Evolutionary conservation across 92 coral and sea anemone genomes (phyloP), one percentile per base, ranked within the genome.

Genomic region (Palythoa heliodiscus): DNA sequence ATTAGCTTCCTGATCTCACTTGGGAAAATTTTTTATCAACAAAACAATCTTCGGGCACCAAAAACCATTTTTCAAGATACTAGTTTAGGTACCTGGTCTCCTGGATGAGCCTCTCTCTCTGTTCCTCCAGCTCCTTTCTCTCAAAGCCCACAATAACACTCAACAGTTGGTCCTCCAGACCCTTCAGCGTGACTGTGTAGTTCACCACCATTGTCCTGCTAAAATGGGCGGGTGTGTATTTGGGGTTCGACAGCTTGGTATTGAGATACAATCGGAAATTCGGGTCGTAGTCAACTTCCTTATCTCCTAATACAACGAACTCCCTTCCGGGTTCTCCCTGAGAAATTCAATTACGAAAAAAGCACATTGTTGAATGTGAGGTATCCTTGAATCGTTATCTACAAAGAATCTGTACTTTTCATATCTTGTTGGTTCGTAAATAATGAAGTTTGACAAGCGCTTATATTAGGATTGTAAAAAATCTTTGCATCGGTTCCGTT

Each of bases 151-250:
- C 99, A 70, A 97, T 97, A 6, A 97, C 99, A 90, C 99, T 97
- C 61, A 97, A 87, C 68, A 97, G 83, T 88, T 97, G 99, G 54
- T 97, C 99, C 87, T 97, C 99, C 48, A 97, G 83, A 19, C 99
- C 99, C 87, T 97, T 97, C 89, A 97, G 87, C 0, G 99, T 97
- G 43, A 97, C 99, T 15, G 99, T 97, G 73, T 97, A 97, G 91
- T 97, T 97, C 80, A 97, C 99, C 61, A 97, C 99, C 99, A 97
- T 97, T 63, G 97, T 90, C 48, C 99, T 98, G 54, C 99, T 97
- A 83, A 97, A 97, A 89, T 97, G 99, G 5, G 99, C 95, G 3
- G 99, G 99, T 0, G 99, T 97, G 90, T 97, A 97, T 78, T 95
- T 97, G 6, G 99, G 99, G 85, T 97, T 97, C 66, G 99, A 97